A percentile compares a stretch with the other conserved stretches of the same genome.
These are phyloP conservation scores for Vulpes ferrilata DNA, from an alignment of 2,113 vertebrate species.

Conservation along the genomic window DNA sequence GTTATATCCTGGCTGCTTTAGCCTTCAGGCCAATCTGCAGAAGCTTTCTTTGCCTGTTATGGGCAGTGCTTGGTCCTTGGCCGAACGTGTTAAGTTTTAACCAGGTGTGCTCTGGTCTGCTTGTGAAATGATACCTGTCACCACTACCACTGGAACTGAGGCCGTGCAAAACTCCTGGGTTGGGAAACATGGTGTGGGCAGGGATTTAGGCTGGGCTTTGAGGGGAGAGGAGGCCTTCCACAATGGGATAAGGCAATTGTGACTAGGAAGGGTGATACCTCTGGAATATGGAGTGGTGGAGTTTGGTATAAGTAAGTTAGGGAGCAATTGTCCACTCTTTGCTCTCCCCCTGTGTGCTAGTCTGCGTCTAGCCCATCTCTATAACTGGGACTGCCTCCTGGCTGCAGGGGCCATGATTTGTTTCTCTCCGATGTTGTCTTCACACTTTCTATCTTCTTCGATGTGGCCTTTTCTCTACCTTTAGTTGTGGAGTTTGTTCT, in stretches of 20 bases:
- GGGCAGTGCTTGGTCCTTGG: neutral
- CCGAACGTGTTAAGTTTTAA: neutral
- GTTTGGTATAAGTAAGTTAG: neutral
- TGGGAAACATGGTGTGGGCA: neutral
- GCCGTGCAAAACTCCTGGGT: neutral
- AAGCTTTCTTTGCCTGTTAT: neutral
- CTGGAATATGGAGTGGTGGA: neutral
- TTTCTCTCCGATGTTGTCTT: neutral
- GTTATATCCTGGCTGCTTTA: neutral
- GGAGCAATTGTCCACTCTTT: neutral
- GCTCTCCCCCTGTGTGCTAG: neutral
- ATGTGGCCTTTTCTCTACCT: neutral
- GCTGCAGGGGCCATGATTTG: neutral
- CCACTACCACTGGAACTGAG: neutral
- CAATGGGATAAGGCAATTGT: neutral
- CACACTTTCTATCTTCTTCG: neutral
- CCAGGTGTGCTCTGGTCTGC: neutral
- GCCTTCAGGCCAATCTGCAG: neutral
- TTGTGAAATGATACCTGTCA: neutral
- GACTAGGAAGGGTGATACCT: neutral
- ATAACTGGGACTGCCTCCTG: neutral
- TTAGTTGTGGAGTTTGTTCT: neutral
- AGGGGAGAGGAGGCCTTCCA: neutral
- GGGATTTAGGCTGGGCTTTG: neutral
- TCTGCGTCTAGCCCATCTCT: neutral